Evolutionary conservation across 2,888 invertebrate species (phyloP), one percentile per base, ranked within the genome.

Genomic region (Ophioninae sp.): DNA sequence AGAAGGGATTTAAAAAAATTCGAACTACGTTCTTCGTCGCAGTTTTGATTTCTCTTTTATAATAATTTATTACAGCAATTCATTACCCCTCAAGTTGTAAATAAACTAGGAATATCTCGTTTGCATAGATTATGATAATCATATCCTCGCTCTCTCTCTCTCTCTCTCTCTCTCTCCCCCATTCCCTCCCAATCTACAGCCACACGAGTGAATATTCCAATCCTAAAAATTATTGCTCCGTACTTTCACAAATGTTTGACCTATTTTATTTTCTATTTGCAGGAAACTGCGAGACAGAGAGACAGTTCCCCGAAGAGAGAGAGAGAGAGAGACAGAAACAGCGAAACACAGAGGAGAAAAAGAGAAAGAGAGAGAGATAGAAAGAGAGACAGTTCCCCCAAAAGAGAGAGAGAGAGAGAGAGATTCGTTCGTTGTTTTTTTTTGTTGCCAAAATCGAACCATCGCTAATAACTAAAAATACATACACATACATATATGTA

Each of bases 31-130:
- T 61, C 50, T 30, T n/a, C 23, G 0, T 30, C 30, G 21, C 56
- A n/a, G 64, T 64, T 44, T 62, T 61, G 37, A 39, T 67, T 65
- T 44, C 84, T 82, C 80, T 85, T 87, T 88, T 87, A 87, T 87
- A 88, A 91, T 91, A 91, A 91, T 89, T 91, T 91, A 90, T 89
- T 89, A 89, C 87, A 88, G 88, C 89, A 89, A 88, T 91, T 89
- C 88, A 88, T 89, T 89, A 89, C 88, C 85, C 85, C 87, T 90
- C 89, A 90, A 90, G 87, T 90, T 86, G 86, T 90, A 88, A 87
- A 87, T 90, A 87, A 88, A 88, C 89, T 90, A 90, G 86, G 88
- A 78, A 78, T 78, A 82, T 82, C 76, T 72, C 67, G 69, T 79
- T 82, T 68, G 61, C 70, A 67, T 77, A 57, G 2, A 20, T 62